phyloP scores from a whole-genome alignment of 2,113 vertebrate genomes.

The Marmota monax region DNA sequence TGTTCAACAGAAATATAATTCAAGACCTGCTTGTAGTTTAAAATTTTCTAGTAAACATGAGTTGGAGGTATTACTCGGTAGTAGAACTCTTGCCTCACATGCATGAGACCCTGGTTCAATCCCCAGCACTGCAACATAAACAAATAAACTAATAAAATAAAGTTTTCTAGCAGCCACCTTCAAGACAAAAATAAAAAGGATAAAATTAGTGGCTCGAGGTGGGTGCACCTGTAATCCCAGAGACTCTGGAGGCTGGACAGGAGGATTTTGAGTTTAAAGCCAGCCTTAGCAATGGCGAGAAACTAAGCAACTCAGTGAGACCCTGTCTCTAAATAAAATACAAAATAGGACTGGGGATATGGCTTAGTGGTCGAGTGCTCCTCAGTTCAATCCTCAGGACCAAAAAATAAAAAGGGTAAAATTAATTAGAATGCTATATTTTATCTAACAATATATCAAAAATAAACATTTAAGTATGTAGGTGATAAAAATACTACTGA shows the following conservation, averaged over 20 bases:
- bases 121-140: neutral
- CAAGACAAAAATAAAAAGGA: neutral
- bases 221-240: too few relatives aligned
- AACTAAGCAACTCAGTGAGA: too few relatives aligned
- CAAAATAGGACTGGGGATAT: too few relatives aligned
- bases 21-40: neutral
- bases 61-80: neutral
- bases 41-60: neutral
- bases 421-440: too few relatives aligned
- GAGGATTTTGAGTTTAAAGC: too few relatives aligned
- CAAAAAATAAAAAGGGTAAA: too few relatives aligned
- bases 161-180: neutral
- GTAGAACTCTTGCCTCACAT: neutral
- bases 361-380: too few relatives aligned
- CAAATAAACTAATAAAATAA: neutral
- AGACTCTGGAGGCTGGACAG: too few relatives aligned
- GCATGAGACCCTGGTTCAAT: neutral
- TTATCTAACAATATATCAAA: slow-evolving; percentile 7
- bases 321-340: too few relatives aligned
- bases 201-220: too few relatives aligned
- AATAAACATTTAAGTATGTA: neutral
- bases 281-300: too few relatives aligned
- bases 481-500: neutral
- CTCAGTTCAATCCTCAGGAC: too few relatives aligned
- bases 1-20: neutral